These are phyloP conservation scores for Falco biarmicus DNA, from an alignment of 2,797 vertebrate species.

Conservation along the genomic window DNA sequence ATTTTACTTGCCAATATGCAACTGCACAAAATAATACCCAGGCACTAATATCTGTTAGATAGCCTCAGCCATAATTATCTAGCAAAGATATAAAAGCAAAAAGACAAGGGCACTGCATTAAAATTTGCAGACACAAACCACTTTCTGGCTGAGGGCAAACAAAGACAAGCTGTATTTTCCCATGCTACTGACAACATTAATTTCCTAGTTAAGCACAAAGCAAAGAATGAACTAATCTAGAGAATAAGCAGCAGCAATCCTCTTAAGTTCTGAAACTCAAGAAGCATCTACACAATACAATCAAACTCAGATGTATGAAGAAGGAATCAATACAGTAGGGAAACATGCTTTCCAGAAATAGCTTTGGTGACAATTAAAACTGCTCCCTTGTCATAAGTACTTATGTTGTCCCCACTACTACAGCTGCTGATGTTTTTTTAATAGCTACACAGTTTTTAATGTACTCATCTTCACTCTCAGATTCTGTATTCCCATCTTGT, in stretches of 20 bases:
- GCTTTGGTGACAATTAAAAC: not conserved
- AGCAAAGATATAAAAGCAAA: not conserved
- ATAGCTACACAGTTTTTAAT: not conserved
- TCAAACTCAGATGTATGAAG: not conserved
- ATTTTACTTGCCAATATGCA: conserved; percentile 7
- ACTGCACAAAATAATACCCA: not conserved
- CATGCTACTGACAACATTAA: not conserved
- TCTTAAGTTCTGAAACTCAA: not conserved
- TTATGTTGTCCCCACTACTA: not conserved
- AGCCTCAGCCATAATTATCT: not conserved
- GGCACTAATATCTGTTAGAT: not conserved
- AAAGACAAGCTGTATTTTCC: not conserved
- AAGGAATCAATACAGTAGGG: not conserved
- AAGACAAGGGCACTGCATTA: not conserved
- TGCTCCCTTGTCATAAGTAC: not conserved
- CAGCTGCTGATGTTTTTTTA: not conserved
- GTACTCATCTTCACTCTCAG: not conserved
- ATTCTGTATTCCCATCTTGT: not conserved
- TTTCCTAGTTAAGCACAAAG: not conserved
- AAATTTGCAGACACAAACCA: not conserved
- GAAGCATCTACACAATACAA: not conserved
- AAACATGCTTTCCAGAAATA: not conserved
- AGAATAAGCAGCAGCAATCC: not conserved
- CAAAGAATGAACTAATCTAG: not conserved
- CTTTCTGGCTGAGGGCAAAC: not conserved